A percentile compares a stretch with the other conserved stretches of the same genome.
phyloP scores from a whole-genome alignment of 2,888 invertebrate genomes.

The Amiota communis region DNA sequence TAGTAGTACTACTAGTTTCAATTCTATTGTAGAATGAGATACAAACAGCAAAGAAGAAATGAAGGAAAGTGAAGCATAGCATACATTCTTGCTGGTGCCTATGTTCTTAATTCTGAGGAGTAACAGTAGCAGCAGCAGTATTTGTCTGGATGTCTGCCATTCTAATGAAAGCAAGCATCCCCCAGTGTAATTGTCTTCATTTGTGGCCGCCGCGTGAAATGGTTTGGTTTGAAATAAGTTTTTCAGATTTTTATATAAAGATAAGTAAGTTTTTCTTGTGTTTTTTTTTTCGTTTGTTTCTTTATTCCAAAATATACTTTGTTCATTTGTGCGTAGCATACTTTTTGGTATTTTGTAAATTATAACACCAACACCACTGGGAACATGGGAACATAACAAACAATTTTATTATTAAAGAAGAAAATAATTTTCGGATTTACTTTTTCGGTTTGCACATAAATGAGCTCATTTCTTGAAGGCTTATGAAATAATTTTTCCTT shows the following conservation, averaged over 20 bases:
- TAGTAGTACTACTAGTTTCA: too few relatives aligned
- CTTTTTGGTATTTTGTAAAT: neutral
- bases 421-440: conserved; percentile 15
- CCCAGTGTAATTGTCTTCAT: conserved; percentile 27
- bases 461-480: conserved; percentile 20
- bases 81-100: neutral
- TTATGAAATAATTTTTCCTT: conserved; percentile 16
- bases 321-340: neutral
- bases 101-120: neutral
- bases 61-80: neutral
- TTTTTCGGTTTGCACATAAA: conserved; percentile 24
- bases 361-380: conserved; percentile 12
- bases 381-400: conserved; percentile 12
- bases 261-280: conserved; percentile 10
- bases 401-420: conserved; percentile 14
- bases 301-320: neutral
- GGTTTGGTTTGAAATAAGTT: neutral
- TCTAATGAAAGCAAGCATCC: conserved; percentile 4
- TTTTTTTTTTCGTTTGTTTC: conserved; percentile 1
- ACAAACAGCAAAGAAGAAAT: neutral
- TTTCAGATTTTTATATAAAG: conserved; percentile 20
- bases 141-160: neutral
- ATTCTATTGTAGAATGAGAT: neutral
- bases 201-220: conserved; percentile 8
- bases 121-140: neutral